Conservation (phyloP, 2,888 invertebrate species). For the Amorpha juglandis region DNA sequence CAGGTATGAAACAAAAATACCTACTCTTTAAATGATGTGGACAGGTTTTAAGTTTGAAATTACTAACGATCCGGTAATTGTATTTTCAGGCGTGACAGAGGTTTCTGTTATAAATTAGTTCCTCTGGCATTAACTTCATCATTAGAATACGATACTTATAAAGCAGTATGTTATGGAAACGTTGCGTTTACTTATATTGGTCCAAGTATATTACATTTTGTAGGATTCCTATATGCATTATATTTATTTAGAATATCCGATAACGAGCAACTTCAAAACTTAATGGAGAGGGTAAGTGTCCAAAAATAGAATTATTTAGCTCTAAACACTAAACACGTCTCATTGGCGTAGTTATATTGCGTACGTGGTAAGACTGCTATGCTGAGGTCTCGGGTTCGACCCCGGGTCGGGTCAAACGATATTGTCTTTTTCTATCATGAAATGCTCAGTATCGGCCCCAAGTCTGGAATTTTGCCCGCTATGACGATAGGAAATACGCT, state of each 20-base stretch:
- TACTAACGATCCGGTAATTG: conserved; percentile 6
- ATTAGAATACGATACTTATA: conserved; percentile 77
- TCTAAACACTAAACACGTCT: too few species aligned
- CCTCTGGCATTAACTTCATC: conserved; percentile 71
- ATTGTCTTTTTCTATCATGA: too few species aligned
- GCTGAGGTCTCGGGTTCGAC: too few species aligned
- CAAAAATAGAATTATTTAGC: neutral
- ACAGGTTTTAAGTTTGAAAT: neutral
- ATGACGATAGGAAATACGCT: too few species aligned
- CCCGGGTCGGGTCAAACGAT: too few species aligned
- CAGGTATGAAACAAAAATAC: conserved; percentile 74
- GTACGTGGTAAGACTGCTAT: too few species aligned
- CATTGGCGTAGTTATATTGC: too few species aligned
- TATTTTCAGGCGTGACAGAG: conserved; percentile 86
- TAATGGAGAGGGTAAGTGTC: conserved; percentile 89
- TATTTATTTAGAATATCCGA: conserved; percentile 90
- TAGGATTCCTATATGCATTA: conserved; percentile 89
- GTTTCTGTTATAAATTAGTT: conserved; percentile 87
- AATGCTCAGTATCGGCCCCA: too few species aligned
- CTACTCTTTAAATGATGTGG: neutral
- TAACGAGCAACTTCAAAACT: conserved; percentile 92
- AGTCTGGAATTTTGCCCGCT: too few species aligned
- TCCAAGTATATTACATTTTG: conserved; percentile 89
- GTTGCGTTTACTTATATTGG: conserved; percentile 88
- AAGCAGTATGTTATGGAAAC: conserved; percentile 88